phyloP scores from a whole-genome alignment of 2,797 vertebrate genomes.

The Neosalanx taihuensis region DNA sequence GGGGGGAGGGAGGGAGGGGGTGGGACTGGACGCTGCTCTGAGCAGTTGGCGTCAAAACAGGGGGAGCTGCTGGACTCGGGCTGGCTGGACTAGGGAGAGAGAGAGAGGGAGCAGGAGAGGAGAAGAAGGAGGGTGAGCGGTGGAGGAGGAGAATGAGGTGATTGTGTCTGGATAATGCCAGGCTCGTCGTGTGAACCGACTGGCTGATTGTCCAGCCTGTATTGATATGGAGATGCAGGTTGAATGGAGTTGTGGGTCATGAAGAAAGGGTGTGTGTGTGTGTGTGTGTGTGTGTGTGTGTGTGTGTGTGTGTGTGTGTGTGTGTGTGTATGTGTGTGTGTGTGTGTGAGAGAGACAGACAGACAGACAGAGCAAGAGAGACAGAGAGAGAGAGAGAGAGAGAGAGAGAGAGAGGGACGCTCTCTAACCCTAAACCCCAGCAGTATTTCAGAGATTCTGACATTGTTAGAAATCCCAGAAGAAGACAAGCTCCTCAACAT shows the following conservation, averaged over 20 bases:
- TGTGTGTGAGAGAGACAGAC: not conserved
- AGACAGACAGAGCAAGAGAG: too few relatives aligned
- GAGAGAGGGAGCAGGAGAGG: not conserved
- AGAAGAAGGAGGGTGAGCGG: not conserved
- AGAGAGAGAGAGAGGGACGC: too few relatives aligned
- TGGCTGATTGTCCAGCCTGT: slow-evolving; percentile 49
- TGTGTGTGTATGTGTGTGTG: not conserved
- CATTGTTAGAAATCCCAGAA: not conserved
- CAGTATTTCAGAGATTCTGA: too few relatives aligned
- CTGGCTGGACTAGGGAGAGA: not conserved
- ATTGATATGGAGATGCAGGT: slow-evolving; percentile 62
- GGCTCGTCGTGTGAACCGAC: slow-evolving; percentile 47
- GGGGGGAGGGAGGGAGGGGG: too few relatives aligned
- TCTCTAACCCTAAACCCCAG: not conserved
- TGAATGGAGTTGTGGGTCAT: slow-evolving; percentile 19
- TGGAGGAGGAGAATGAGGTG: not conserved
- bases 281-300: slow-evolving; percentile 4
- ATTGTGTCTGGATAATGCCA: slow-evolving; percentile 3
- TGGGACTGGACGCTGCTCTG: not conserved
- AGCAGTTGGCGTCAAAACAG: not conserved
- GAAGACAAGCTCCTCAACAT: too few relatives aligned
- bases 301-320: not conserved
- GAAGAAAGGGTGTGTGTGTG: slow-evolving; percentile 18
- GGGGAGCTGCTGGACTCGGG: not conserved
- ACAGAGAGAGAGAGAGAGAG: too few relatives aligned